Evolutionary conservation across 2,113 vertebrate species (phyloP).

Genomic region (Tiliqua scincoides): DNA sequence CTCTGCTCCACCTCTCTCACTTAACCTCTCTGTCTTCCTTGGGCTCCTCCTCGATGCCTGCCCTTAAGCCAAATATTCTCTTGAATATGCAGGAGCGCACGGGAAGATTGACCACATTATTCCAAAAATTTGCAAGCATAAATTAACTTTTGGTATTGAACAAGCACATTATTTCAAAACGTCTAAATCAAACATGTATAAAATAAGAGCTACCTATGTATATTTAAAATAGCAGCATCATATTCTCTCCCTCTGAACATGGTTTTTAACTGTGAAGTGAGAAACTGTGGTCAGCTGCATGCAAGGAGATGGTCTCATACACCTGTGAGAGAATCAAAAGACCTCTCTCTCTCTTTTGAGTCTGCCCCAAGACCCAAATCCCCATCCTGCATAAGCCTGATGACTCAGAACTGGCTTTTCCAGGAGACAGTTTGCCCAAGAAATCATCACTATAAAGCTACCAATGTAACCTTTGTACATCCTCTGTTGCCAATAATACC

Average conservation of each 20-base stretch:
- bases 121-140: too few species aligned
- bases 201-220: too few species aligned
- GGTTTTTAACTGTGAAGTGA: background rate
- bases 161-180: too few species aligned
- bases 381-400: background rate
- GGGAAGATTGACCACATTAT: too few species aligned
- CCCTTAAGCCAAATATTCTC: too few species aligned
- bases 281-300: background rate
- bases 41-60: too few species aligned
- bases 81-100: too few species aligned
- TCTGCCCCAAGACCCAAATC: background rate
- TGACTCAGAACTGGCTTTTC: background rate
- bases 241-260: background rate
- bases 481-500: background rate
- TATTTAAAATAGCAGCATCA: background rate
- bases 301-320: background rate
- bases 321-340: background rate
- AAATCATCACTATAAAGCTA: slow-evolving; percentile 13
- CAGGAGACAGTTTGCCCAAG: background rate
- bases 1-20: too few species aligned
- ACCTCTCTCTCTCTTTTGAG: accelerated
- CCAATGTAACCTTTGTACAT: background rate
- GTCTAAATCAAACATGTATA: too few species aligned
- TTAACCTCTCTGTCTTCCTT: too few species aligned
- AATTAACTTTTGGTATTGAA: too few species aligned